A percentile compares a stretch with the other conserved stretches of the same genome.
These are phyloP conservation scores for Orchesellides sinensis DNA, from an alignment of 2,888 invertebrate species.

Conservation along the genomic window DNA sequence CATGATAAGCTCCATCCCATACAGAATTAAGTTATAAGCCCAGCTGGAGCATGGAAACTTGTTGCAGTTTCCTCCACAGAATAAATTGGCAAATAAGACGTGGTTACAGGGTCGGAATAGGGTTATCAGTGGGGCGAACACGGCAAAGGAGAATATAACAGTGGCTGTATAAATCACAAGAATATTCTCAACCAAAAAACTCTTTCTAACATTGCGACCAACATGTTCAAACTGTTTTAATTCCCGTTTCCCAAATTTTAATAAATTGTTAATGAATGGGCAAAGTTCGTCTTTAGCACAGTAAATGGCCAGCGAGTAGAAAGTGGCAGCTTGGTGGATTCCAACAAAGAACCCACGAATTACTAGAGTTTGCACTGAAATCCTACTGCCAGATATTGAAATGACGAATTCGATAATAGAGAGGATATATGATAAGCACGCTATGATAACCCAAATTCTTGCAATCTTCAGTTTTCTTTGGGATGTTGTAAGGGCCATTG, in stretches of 20 bases:
- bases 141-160: not conserved
- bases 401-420: not conserved
- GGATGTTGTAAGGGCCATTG: too few relatives aligned
- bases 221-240: not conserved
- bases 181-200: too few relatives aligned
- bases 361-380: not conserved
- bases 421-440: not conserved
- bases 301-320: not conserved
- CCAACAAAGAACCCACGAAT: not conserved
- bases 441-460: too few relatives aligned
- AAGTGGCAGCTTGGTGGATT: not conserved
- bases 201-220: not conserved
- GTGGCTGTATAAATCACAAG: not conserved
- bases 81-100: not conserved
- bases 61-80: too few relatives aligned
- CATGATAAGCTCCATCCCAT: too few relatives aligned
- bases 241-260: not conserved
- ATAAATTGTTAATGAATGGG: not conserved
- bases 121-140: not conserved
- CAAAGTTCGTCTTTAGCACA: not conserved
- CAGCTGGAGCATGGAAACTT: too few relatives aligned
- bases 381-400: not conserved
- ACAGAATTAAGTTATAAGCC: too few relatives aligned
- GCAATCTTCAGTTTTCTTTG: too few relatives aligned
- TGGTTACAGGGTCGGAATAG: not conserved